Evolutionary conservation across 2,888 invertebrate genomes (phyloP), one percentile per base, ranked within the genome.

Genomic region (Eristalis pertinax): DNA sequence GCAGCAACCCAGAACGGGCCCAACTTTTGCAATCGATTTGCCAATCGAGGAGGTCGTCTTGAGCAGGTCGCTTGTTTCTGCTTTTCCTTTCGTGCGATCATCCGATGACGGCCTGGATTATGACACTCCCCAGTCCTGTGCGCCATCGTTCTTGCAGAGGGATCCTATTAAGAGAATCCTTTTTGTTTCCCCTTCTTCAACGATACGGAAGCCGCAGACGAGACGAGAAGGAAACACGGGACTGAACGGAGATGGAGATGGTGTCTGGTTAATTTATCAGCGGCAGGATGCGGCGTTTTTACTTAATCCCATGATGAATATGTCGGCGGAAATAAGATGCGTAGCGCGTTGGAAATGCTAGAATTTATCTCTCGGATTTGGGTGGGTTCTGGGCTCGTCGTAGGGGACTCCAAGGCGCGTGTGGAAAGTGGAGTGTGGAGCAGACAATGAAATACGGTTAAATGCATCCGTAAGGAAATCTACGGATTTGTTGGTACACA

Each of bases 261-360:
- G 68, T 73, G 76, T 70, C 43, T 38, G 41, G 79, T 79, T 74
- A 87, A 83, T 83, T 87, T 83, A 87, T 87, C 64, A 68, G 79
- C 56, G 67, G 70, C 56, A 56, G 77, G 41, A 24, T 75, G 72
- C 64, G 77, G 83, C 19, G 50, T 50, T 50, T 72, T 79, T 73
- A 70, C 72, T 56, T 67, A 75, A 58, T 75, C 58, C 67, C 67
- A 65, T 72, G 79, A 87, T 87, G 83, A 87, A 87, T 83, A 83
- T 32, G 63, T 76, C 56, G 62, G 74, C 64, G 41, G 58, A 75
- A 75, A 22, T 43, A 41, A 64, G 38, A 69, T 56, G 38, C 41
- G 22, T 26, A 68, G 62, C 10, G 38, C 63, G 63, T 63, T 74
- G 38, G 64, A 67, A 75, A 69, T 64, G 68, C 22, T 56, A 26